phyloP scores from a whole-genome alignment of 37 sponge, comb jelly and placozoan genomes.

The Crambe crambe region DNA sequence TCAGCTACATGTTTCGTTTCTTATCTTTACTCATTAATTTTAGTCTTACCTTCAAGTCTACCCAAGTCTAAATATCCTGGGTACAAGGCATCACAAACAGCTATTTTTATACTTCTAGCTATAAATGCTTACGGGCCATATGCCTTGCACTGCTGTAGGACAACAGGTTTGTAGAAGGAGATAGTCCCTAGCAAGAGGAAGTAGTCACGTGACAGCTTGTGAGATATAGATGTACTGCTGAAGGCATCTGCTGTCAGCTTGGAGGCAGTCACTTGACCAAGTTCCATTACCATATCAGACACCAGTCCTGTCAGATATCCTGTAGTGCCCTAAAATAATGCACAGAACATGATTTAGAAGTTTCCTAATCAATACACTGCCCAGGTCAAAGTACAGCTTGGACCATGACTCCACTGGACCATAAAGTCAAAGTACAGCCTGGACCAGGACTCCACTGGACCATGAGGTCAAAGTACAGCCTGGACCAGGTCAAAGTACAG shows the following conservation, averaged over 20 bases:
- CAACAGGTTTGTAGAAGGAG: slow-evolving; percentile 40
- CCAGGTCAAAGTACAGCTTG: not conserved
- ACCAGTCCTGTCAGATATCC: slow-evolving; percentile 37
- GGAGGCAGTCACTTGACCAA: slow-evolving; percentile 65
- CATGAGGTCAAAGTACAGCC: too few species aligned
- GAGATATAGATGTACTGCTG: slow-evolving; percentile 37
- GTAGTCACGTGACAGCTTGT: slow-evolving; percentile 77
- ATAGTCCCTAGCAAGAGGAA: slow-evolving; percentile 71
- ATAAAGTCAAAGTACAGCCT: too few species aligned
- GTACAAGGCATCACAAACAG: not conserved
- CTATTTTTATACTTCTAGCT: not conserved
- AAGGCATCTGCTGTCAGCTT: slow-evolving; percentile 62
- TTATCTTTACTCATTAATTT: too few species aligned
- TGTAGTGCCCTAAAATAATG: slow-evolving; percentile 2
- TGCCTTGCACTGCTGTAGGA: slow-evolving; percentile 52
- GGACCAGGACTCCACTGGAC: too few species aligned
- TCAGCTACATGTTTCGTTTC: too few species aligned
- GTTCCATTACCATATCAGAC: slow-evolving; percentile 53
- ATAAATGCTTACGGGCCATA: slow-evolving; percentile 83
- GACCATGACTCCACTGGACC: too few species aligned
- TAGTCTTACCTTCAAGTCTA: too few species aligned
- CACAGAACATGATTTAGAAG: too few species aligned
- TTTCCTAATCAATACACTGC: too few species aligned
- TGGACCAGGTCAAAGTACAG: too few species aligned
- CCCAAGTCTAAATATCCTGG: too few species aligned